Conservation (phyloP, 2,888 invertebrate genomes). For the Bimastos eiseni region DNA sequence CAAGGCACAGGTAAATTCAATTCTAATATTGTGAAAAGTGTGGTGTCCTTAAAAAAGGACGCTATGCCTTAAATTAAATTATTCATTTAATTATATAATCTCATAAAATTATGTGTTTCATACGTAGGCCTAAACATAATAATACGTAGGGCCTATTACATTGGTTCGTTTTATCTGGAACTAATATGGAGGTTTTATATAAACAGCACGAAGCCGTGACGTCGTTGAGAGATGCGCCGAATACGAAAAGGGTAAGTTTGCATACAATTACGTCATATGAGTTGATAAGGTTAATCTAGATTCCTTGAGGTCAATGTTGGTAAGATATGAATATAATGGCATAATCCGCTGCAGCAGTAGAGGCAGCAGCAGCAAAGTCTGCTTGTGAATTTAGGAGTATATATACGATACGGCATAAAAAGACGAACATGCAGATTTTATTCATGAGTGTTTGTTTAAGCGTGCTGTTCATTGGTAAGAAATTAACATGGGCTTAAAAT, state of each 20-base stretch:
- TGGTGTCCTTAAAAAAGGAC: too few species aligned
- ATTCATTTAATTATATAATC: too few species aligned
- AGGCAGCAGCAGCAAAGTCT: too few species aligned
- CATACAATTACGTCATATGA: neutral
- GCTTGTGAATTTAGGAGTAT: neutral
- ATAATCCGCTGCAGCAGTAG: neutral
- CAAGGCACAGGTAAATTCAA: too few species aligned
- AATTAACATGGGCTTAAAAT: neutral
- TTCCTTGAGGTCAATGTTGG: too few species aligned
- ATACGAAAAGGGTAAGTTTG: neutral
- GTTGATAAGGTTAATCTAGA: neutral
- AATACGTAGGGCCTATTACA: too few species aligned
- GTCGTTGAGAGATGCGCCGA: neutral
- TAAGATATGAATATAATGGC: neutral
- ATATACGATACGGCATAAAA: neutral
- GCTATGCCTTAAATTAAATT: too few species aligned
- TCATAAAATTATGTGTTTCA: too few species aligned
- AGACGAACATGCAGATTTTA: neutral
- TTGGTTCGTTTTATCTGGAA: too few species aligned
- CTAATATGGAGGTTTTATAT: too few species aligned
- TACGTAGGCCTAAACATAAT: too few species aligned
- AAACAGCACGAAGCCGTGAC: neutral
- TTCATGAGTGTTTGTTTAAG: neutral
- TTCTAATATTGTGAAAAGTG: too few species aligned
- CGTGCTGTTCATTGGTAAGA: neutral